phyloP scores from a whole-genome alignment of 2,797 vertebrate species.

The Chloroceryle amazona region DNA sequence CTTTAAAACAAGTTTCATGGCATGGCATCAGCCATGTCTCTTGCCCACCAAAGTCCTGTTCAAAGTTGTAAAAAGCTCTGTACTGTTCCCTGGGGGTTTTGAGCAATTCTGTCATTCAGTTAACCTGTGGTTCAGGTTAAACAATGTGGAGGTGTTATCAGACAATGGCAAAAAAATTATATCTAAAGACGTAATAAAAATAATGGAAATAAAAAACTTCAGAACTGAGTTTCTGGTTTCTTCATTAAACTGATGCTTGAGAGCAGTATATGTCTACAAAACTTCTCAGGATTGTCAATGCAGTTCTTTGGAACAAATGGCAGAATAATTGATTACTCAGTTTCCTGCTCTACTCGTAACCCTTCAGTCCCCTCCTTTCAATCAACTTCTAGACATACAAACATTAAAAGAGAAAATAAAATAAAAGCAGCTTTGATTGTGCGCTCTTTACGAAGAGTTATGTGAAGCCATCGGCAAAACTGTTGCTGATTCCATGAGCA shows the following conservation, averaged over 20 bases:
- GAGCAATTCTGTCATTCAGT: neutral
- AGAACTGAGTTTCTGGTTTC: conserved; percentile 38
- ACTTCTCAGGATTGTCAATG: neutral
- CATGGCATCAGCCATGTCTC: neutral
- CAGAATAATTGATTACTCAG: neutral
- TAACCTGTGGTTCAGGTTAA: conserved; percentile 1
- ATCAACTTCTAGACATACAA: neutral
- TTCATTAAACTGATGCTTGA: neutral
- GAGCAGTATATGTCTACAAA: neutral
- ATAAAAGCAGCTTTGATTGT: neutral
- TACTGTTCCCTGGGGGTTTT: neutral
- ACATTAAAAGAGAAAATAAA: neutral
- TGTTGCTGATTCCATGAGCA: neutral
- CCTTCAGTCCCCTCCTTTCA: neutral
- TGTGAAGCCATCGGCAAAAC: neutral
- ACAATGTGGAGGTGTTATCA: neutral
- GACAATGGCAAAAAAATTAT: neutral
- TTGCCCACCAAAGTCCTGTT: neutral
- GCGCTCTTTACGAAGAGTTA: neutral
- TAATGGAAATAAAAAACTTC: conserved; percentile 42
- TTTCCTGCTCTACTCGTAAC: neutral
- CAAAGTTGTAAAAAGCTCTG: neutral
- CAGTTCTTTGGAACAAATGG: neutral
- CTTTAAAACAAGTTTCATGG: neutral
- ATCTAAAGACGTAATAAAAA: neutral